phyloP scores from a whole-genome alignment of 1,140 invertebrate genomes.

The Papilio glaucus region DNA sequence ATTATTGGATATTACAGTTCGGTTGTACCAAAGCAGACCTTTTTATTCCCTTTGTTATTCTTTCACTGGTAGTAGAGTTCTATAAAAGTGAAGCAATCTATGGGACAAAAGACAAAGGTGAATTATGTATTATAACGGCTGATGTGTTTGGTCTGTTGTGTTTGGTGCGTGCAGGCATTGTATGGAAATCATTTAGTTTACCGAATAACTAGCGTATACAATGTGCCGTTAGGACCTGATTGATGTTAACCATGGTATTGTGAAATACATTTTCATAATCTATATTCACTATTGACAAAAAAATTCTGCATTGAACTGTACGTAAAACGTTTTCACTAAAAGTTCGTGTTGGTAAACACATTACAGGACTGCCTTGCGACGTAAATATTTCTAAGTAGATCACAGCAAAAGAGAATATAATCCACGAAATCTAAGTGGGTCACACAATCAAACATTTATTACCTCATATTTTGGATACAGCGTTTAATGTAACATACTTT shows the following conservation, averaged over 20 bases:
- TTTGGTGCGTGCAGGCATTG: not conserved
- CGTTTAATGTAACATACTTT: no score
- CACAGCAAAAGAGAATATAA: no score
- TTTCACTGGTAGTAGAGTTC: not conserved
- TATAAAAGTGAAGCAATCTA: not conserved
- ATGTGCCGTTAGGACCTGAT: not conserved
- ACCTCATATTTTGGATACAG: no score
- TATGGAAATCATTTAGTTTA: constrained; percentile 1
- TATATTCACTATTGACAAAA: not conserved
- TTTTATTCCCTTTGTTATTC: not conserved
- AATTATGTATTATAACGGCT: not conserved
- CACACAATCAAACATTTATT: no score
- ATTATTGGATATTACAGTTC: not conserved
- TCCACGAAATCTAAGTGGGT: no score
- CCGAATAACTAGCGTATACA: not conserved
- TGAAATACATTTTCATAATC: no score
- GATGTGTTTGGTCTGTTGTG: not conserved
- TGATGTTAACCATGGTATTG: not conserved
- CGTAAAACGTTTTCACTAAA: no score
- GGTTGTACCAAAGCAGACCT: not conserved
- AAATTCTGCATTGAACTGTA: no score
- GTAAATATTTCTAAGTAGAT: no score
- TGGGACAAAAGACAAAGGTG: not conserved
- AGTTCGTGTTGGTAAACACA: no score
- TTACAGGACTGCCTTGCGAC: no score